Base-by-base conservation (phyloP, 2,797 vertebrate species). In the Acanthiza pusilla region DNA sequence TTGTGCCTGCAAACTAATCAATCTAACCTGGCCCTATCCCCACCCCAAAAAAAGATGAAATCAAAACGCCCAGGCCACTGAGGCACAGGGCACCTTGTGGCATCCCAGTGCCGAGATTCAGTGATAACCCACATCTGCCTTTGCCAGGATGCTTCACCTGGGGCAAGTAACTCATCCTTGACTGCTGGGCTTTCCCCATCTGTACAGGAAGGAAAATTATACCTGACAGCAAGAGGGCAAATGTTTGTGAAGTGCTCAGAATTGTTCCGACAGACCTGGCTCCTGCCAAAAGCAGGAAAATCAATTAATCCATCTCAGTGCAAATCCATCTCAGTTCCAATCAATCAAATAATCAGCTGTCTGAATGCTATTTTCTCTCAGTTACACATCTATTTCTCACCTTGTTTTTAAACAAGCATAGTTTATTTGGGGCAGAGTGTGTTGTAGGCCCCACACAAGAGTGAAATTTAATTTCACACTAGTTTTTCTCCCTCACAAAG, bases 261-360 rank as follows among this genome's bases (percentile, higher is more conserved):
- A 91, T 68, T 86, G 76, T 54, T 88, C 76, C 5, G 17, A 95
- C 79, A 94, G 88, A 72, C 82, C 57, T 66, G 71, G 40, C 53
- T 79, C 36, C 72, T 93, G 83, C 54, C 77, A 84, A 94, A 91
- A 16, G 32, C 66, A 91, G 50, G 62, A 90, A 94, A 88, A 94
- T 91, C 92, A 90, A 86, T 94, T 83, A 94, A 96, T 93, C 82
- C 65, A 83, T 68, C 88, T 79, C 42, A 43, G 43, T 74, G 65
- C 55, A 25, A 67, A 67, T 42, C 75, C 75, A 78, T n/a, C 70
- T 70, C 43, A 36, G 16, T 48, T 45, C 32, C 67, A 89, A 79
- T 89, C 91, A 76, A 55, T 89, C 77, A 20, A 72, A 47, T 38
- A 85, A 92, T 89, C 67, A 75, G 55, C 63, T 91, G 51, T 21